Base-by-base conservation (phyloP, 2,888 invertebrate species). In the Eucriotettix oculatus region DNA sequence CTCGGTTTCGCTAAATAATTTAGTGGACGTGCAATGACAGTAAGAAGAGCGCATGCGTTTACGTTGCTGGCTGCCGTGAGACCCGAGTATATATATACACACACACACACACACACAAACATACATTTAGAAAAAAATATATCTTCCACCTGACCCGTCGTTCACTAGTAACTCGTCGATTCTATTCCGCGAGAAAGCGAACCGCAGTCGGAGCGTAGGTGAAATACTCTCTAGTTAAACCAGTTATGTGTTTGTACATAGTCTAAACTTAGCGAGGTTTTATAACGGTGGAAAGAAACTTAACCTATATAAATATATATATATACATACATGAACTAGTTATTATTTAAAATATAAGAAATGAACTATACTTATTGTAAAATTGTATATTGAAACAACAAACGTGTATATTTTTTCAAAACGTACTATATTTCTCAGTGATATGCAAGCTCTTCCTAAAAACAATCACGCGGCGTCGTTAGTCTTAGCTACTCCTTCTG, bases 351-450 rank as follows among this genome's bases (percentile, higher is more conserved):
- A 16, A 55, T 42, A 55, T 42, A 55, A 17, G 40, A 55, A 43
- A 42, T 52, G 16, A 60, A 58, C n/a, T 61, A 61, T 61, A 52
- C 16, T 29, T 61, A 61, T 56, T 63, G 63, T 63, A 63, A 61
- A 61, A 60, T 63, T 57, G 48, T 57, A 62, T 59, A 62, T 59
- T 55, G 52, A 61, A 53, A 55, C 62, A 62, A 61, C 58, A 61
- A 61, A 62, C 61, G 58, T 64, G 64, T 64, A 64, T 64, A 64
- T 64, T 64, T 64, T 64, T 64, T 63, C 64, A 64, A 60, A 58
- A 58, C 57, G 57, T 57, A 61, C 60, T 48, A 48, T 29, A 29
- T 48, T 59, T 64, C 64, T 64, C 60, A 59, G 64, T 64, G 64
- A 64, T 64, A 63, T 54, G 56, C 56, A 63, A 59, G 64, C 61